Percentiles rank a stretch among this genome's conserved stretches.
Conservation (phyloP, 2,113 vertebrate genomes). For the Solenodon paradoxus region DNA sequence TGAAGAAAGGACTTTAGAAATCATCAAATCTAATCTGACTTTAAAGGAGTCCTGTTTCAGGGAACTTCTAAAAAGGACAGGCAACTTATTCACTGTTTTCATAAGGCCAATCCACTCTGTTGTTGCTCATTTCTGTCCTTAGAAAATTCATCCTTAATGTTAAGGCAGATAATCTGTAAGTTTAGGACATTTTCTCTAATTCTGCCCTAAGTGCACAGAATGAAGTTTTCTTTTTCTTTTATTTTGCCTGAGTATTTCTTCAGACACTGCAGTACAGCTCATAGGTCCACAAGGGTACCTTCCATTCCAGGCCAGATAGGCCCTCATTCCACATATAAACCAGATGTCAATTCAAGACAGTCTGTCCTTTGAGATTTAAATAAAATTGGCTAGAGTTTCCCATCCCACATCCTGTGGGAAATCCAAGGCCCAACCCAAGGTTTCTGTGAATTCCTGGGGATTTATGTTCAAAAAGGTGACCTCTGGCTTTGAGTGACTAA, state of each 20-base stretch:
- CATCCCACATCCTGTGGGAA: conserved; percentile 63
- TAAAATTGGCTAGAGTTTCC: conserved; percentile 47
- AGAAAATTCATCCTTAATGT: not conserved
- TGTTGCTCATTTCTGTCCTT: not conserved
- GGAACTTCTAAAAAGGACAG: not conserved
- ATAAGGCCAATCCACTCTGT: not conserved
- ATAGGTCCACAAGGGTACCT: not conserved
- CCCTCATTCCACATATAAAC: conserved; percentile 3
- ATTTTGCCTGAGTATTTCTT: not conserved
- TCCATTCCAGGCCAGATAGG: not conserved
- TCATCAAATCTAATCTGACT: not conserved
- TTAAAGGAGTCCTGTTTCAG: not conserved
- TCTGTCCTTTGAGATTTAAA: conserved; percentile 60
- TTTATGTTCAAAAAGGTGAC: conserved; percentile 59
- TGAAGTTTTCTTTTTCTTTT: not conserved
- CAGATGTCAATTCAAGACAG: conserved; percentile 59
- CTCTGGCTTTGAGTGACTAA: conserved; percentile 1
- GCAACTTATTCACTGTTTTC: not conserved
- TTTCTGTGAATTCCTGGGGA: conserved; percentile 55
- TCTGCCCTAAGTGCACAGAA: not conserved
- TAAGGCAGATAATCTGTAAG: not conserved
- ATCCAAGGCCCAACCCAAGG: conserved; percentile 40
- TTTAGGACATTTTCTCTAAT: not conserved
- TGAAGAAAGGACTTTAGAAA: not conserved
- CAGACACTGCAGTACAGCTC: not conserved